A percentile compares a stretch with the other conserved stretches of the same genome.
Conservation (phyloP, 2,797 vertebrate genomes). For the Sebastes aleutianus region DNA sequence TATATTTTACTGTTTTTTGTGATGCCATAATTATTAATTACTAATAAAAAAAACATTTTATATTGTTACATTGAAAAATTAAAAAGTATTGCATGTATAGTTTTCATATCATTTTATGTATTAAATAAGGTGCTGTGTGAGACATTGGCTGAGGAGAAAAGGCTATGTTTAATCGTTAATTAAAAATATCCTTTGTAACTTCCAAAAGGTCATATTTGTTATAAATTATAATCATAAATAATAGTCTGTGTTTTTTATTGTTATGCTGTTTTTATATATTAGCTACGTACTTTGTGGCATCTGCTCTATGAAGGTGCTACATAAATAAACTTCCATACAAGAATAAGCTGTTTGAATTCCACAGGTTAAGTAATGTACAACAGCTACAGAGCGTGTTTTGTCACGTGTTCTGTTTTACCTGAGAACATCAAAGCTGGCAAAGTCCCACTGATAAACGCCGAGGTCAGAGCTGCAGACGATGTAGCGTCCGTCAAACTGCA, state of each 20-base stretch:
- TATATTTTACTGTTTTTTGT: not conserved
- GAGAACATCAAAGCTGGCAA: constrained; percentile 95
- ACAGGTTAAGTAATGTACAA: not conserved
- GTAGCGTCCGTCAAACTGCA: constrained; percentile 97
- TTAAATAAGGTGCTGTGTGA: too few species aligned
- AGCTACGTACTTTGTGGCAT: not conserved
- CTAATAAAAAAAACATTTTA: not conserved
- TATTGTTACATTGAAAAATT: too few species aligned
- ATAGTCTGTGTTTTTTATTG: too few species aligned
- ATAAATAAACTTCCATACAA: not conserved
- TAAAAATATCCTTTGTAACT: too few species aligned
- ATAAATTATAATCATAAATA: too few species aligned
- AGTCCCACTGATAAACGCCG: constrained; percentile 98
- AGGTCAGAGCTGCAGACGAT: constrained; percentile 97
- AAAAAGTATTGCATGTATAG: not conserved
- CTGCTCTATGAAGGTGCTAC: not conserved
- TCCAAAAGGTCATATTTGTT: too few species aligned
- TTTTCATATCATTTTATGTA: not conserved
- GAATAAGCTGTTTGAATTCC: not conserved
- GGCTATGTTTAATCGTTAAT: too few species aligned
- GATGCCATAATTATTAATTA: not conserved
- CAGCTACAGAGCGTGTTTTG: not conserved
- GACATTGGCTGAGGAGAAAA: too few species aligned
- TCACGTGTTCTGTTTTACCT: constrained; percentile 81
- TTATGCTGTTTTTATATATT: too few species aligned